Evolutionary conservation across 2,888 invertebrate genomes (phyloP).

Genomic region (Diachrysia chrysitis): DNA sequence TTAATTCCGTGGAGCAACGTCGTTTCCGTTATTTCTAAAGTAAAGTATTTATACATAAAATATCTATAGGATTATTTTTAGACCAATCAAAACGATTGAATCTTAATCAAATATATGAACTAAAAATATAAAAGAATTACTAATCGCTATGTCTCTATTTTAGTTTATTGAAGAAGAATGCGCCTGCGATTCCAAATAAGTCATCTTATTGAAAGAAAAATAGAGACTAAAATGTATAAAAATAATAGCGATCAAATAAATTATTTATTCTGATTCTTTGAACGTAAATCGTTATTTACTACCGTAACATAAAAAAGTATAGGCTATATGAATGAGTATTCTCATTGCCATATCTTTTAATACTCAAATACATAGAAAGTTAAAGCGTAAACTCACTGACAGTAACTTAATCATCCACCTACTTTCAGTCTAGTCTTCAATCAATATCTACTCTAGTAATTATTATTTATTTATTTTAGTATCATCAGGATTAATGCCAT

Average conservation of each 20-base stretch:
- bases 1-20: neutral
- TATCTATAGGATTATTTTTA: neutral
- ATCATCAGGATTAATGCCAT: constrained; percentile 51
- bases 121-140: neutral
- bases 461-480: constrained; percentile 35
- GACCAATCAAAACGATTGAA: constrained; percentile 7
- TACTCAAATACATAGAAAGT: constrained; percentile 6
- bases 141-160: constrained; percentile 6
- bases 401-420: constrained; percentile 7
- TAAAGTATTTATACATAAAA: neutral
- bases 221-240: constrained; percentile 9
- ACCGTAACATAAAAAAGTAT: neutral
- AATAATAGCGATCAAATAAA: constrained; percentile 5
- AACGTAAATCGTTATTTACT: constrained; percentile 1
- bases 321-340: constrained; percentile 10
- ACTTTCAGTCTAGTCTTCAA: constrained; percentile 19
- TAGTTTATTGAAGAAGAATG: constrained; percentile 35
- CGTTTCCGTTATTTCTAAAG: neutral
- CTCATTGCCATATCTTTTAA: neutral
- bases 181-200: constrained; percentile 56
- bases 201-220: constrained; percentile 18
- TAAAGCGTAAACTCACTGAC: constrained; percentile 8
- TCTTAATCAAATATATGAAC: constrained; percentile 18
- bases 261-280: neutral
- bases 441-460: constrained; percentile 8